phyloP scores from a whole-genome alignment of 23 tunicate species.

The Pegea sp. region DNA sequence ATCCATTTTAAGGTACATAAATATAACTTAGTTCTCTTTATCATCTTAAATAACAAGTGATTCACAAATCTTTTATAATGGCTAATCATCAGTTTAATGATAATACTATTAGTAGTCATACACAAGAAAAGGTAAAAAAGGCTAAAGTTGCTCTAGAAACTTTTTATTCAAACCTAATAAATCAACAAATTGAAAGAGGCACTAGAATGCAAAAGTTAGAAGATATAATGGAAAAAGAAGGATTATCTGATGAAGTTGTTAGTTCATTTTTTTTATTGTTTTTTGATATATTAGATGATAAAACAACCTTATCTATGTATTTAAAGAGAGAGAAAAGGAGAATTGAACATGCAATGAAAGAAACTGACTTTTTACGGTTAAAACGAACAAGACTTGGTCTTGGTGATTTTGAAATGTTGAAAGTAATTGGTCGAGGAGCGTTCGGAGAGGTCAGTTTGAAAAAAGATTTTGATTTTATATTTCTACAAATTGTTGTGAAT shows the following conservation, averaged over 20 bases:
- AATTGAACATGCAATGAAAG: constrained; percentile 63
- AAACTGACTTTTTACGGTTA: constrained; percentile 86
- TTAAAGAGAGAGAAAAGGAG: constrained; percentile 55
- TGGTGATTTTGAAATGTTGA: constrained; percentile 94
- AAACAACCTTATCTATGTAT: constrained; percentile 1
- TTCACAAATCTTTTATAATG: too few relatives aligned
- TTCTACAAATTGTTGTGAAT: too few relatives aligned
- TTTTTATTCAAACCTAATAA: constrained; percentile 80
- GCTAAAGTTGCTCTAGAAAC: constrained; percentile 86
- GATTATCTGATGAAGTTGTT: constrained; percentile 17
- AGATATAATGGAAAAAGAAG: constrained; percentile 33
- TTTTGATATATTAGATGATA: background rate
- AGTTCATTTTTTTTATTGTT: background rate
- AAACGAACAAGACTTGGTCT: constrained; percentile 94
- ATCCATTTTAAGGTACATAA: too few relatives aligned
- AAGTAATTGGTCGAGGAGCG: constrained; percentile 95
- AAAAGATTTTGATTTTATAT: too few relatives aligned
- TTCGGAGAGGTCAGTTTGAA: constrained; percentile 89
- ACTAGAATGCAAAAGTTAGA: constrained; percentile 54
- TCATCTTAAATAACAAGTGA: too few relatives aligned
- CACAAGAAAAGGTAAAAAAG: constrained; percentile 82
- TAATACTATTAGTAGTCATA: constrained; percentile 88
- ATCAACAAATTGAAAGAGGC: constrained; percentile 90
- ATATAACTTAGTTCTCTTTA: too few relatives aligned
- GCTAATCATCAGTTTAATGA: too few relatives aligned